Percentiles rank a stretch among this genome's conserved stretches.
Conservation (phyloP, 2,888 invertebrate genomes). For the Fabriciana adippe region DNA sequence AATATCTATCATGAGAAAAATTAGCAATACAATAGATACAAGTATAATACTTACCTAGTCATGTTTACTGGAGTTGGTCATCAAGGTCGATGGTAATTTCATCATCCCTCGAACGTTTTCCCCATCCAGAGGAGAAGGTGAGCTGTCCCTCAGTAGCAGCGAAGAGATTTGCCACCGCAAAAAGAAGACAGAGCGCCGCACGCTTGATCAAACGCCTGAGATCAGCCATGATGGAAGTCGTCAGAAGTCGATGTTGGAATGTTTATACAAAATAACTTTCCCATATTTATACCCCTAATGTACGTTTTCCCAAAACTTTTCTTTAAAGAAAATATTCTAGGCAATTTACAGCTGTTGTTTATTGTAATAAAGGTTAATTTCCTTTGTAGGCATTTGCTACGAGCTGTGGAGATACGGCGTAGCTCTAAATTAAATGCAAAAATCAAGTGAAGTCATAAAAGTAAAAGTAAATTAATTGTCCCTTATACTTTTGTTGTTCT, state of each 20-base stretch:
- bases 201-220: constrained; percentile 40
- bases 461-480: constrained; percentile 33
- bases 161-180: constrained; percentile 50
- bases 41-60: neutral
- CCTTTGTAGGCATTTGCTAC: neutral
- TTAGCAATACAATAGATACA: no score
- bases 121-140: constrained; percentile 83
- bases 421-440: constrained; percentile 34
- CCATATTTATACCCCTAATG: constrained; percentile 46
- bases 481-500: constrained; percentile 7
- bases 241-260: constrained; percentile 17
- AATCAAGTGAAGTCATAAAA: constrained; percentile 64
- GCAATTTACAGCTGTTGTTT: neutral
- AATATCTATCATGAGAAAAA: no score
- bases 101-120: constrained; percentile 62
- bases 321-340: neutral
- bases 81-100: constrained; percentile 42
- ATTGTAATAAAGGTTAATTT: constrained; percentile 4
- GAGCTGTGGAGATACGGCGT: neutral
- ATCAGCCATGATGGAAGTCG: constrained; percentile 35
- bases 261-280: constrained; percentile 4
- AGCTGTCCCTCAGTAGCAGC: constrained; percentile 69
- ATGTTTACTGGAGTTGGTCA: constrained; percentile 36
- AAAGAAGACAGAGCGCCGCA: constrained; percentile 38
- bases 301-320: constrained; percentile 8